Conservation (phyloP, 2,888 invertebrate species). For the Coecobrya sp. region DNA sequence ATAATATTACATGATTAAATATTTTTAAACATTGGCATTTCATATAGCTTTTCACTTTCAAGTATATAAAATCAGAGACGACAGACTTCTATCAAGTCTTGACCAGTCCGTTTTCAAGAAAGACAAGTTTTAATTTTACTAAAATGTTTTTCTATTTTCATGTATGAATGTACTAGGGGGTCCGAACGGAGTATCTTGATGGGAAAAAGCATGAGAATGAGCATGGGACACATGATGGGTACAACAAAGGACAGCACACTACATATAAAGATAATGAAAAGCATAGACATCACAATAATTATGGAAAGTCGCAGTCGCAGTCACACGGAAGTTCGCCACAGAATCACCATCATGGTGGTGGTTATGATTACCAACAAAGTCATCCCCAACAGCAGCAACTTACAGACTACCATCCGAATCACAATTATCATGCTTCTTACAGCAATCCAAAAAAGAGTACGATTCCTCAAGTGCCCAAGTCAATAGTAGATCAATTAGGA, state of each 20-base stretch:
- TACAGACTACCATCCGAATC: slow-evolving; percentile 79
- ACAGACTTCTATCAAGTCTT: too few relatives aligned
- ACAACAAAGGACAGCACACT: slow-evolving; percentile 84
- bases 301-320: slow-evolving; percentile 72
- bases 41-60: too few relatives aligned
- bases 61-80: background rate
- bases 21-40: too few relatives aligned
- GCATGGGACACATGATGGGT: slow-evolving; percentile 83
- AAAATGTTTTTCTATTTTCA: slow-evolving; percentile 7
- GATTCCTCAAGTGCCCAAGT: slow-evolving; percentile 17
- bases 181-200: slow-evolving; percentile 83
- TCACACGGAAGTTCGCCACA: slow-evolving; percentile 68
- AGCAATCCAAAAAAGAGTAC: slow-evolving; percentile 69
- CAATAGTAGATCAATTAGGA: slow-evolving; percentile 53
- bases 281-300: slow-evolving; percentile 77
- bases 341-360: slow-evolving; percentile 50
- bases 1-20: too few relatives aligned
- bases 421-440: slow-evolving; percentile 80
- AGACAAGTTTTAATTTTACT: background rate
- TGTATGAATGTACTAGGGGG: slow-evolving; percentile 81
- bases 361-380: slow-evolving; percentile 55
- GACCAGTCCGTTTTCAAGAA: background rate
- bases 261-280: slow-evolving; percentile 82
- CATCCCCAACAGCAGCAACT: slow-evolving; percentile 23
- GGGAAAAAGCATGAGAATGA: slow-evolving; percentile 86